Base-by-base conservation (phyloP, 2,888 invertebrate species). In the Aporophyla lueneburgensis region DNA sequence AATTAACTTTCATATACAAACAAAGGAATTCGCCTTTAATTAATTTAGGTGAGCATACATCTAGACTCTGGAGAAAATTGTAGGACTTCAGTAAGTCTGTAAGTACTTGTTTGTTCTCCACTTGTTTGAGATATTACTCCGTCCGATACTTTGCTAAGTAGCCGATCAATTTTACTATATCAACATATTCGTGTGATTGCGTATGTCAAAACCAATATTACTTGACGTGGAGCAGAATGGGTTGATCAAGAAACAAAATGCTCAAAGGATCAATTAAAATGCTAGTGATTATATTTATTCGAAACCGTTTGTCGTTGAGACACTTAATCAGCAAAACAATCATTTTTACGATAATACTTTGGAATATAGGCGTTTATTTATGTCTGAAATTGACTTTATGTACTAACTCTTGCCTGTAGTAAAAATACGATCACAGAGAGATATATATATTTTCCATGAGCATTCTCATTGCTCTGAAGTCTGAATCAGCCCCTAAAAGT, bases 401-500 rank as follows among this genome's bases (percentile, higher is more conserved):
- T 53, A n/a, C 7, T 21, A 16, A 14, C 19, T 33, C 27, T 19
- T 19, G n/a, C 4, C 27, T 43, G 1, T 63, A 63, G 6, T 58
- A 16, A 33, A 62, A 66, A 53, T 19, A 49, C 40, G 27, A 63
- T 14, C 10, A 19, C 19, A 61, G 46, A 72, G 76, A 80, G 70
- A 84, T 77, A 77, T 83, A 81, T 78, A 75, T 72, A 72, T 79
- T 76, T 84, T 78, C 76, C 80, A 75, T 80, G 81, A 74, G 58
- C 83, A 74, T 78, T 77, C 71, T 76, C 76, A 77, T 66, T 74
- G 71, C 73, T 78, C 46, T 40, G 40, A 76, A 40, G 63, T n/a
- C 16, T 71, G 73, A 82, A 76, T 86, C 84, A 86, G 81, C 85
- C 77, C 58, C 76, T 77, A 76, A 77, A 87, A 88, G 85, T 82